phyloP scores from a whole-genome alignment of 1,140 invertebrate species.

The Pantala flavescens region DNA sequence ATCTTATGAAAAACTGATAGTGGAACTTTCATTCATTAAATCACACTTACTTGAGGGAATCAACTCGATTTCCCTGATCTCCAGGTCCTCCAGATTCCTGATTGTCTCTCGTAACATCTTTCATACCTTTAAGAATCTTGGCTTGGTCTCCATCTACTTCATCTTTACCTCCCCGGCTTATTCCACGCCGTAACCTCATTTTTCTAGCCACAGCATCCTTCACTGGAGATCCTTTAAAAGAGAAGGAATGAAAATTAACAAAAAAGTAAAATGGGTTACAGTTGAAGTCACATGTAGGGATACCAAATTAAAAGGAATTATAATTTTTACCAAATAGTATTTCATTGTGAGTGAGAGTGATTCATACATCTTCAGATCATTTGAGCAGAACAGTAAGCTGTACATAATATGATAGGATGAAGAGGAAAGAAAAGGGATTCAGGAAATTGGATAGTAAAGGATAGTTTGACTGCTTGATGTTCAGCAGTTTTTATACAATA shows the following conservation, averaged over 20 bases:
- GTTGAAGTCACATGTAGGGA: neutral
- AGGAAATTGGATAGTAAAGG: too few species aligned
- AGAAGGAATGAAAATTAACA: too few species aligned
- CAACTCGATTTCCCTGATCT: slow-evolving; percentile 45
- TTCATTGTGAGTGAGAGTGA: too few species aligned
- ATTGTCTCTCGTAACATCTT: slow-evolving; percentile 89
- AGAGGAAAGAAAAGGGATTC: too few species aligned
- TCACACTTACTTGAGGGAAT: slow-evolving; percentile 53
- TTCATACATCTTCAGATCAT: too few species aligned
- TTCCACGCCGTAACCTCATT: slow-evolving; percentile 64
- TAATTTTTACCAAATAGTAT: too few species aligned
- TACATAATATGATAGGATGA: too few species aligned
- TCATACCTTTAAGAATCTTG: slow-evolving; percentile 95
- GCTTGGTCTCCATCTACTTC: slow-evolving; percentile 86
- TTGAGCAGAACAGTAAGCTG: too few species aligned
- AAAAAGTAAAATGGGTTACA: slow-evolving; percentile 18
- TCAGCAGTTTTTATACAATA: too few species aligned
- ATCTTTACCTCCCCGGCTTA: slow-evolving; percentile 44
- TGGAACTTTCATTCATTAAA: too few species aligned
- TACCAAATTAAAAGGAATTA: neutral
- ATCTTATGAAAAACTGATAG: too few species aligned
- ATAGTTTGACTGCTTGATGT: too few species aligned
- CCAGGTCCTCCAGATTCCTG: slow-evolving; percentile 47
- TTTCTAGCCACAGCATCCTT: slow-evolving; percentile 91
- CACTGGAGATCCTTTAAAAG: slow-evolving; percentile 30